phyloP scores from a whole-genome alignment of 2,797 vertebrate species.

The Danio aesculapii region DNA sequence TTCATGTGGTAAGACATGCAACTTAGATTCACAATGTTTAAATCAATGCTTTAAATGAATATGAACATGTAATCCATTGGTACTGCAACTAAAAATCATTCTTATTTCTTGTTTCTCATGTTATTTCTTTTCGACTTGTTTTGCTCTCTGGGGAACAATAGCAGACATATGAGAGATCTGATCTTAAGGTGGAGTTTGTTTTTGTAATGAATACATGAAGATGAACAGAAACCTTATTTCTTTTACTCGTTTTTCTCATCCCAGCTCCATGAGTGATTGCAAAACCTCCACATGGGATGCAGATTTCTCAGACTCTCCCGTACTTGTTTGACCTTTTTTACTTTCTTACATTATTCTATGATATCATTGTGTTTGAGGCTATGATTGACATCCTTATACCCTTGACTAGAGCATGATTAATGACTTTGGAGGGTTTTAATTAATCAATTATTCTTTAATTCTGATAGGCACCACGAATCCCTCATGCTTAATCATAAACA shows the following conservation, averaged over 20 bases:
- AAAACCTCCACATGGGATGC: slow-evolving; percentile 6
- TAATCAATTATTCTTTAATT: neutral
- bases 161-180: neutral
- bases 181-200: slow-evolving; percentile 22
- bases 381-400: neutral
- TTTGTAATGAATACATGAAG: slow-evolving; percentile 5
- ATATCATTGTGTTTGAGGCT: neutral
- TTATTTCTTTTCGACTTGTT: neutral
- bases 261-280: slow-evolving; percentile 2
- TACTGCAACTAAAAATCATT: neutral
- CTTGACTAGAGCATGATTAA: neutral
- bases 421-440: neutral
- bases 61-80: neutral
- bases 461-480: neutral
- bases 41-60: neutral
- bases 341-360: neutral
- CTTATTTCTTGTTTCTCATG: neutral
- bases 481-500: slow-evolving; percentile 6
- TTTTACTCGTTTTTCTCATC: neutral
- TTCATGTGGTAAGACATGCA: too few relatives aligned
- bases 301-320: slow-evolving; percentile 5
- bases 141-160: slow-evolving; percentile 19
- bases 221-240: neutral
- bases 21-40: too few relatives aligned
- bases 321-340: neutral